phyloP scores from a whole-genome alignment of 2,797 vertebrate genomes.

The Xenopus petersii region DNA sequence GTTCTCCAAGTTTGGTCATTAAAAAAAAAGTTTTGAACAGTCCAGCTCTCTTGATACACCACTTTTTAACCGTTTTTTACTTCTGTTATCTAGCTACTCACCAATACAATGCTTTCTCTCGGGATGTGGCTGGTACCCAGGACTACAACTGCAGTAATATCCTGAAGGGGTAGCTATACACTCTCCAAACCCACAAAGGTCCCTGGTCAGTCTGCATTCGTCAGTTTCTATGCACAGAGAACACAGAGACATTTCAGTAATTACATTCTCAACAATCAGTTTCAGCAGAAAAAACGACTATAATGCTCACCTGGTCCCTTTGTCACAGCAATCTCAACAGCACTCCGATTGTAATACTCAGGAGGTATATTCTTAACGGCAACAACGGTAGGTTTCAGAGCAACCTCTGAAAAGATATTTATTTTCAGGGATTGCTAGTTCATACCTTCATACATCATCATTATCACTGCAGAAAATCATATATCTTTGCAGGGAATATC shows the following conservation, averaged over 20 bases:
- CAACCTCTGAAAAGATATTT: conserved; percentile 61
- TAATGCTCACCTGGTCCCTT: conserved; percentile 78
- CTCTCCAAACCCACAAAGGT: conserved; percentile 84
- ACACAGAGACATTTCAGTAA: not conserved
- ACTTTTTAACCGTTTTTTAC: no score
- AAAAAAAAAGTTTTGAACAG: no score
- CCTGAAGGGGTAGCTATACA: conserved; percentile 76
- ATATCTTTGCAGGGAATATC: no score
- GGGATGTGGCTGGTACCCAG: conserved; percentile 74
- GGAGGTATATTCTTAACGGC: conserved; percentile 69
- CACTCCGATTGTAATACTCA: conserved; percentile 60
- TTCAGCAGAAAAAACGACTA: not conserved
- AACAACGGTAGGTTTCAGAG: conserved; percentile 76
- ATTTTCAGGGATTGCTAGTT: not conserved
- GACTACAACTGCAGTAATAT: conserved; percentile 79
- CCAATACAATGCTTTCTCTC: conserved; percentile 83
- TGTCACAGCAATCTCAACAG: conserved; percentile 74
- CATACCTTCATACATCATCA: no score
- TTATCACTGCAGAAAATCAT: no score
- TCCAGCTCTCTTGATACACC: no score
- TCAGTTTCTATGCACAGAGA: conserved; percentile 66
- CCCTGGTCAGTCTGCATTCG: conserved; percentile 77
- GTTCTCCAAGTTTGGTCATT: no score
- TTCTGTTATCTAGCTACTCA: conserved; percentile 56
- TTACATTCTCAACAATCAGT: not conserved